These are phyloP conservation scores for Ischnus inquisitorius DNA, from an alignment of 2,888 invertebrate species.

Conservation along the genomic window DNA sequence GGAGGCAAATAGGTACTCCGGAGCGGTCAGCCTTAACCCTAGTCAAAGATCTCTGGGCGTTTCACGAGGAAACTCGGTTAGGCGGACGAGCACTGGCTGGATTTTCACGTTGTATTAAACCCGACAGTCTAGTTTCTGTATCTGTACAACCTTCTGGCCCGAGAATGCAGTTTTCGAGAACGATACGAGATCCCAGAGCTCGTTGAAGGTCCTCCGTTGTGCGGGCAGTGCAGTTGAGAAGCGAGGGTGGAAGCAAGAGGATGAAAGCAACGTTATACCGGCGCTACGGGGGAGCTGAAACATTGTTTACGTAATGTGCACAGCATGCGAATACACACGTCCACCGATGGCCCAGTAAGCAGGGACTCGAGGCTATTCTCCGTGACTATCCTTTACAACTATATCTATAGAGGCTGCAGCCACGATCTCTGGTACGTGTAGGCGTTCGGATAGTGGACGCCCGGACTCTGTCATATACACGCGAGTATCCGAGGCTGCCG, in stretches of 20 bases:
- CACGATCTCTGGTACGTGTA: not conserved
- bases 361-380: constrained; percentile 41
- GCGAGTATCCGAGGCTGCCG: constrained; percentile 11
- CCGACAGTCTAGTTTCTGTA: not conserved
- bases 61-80: constrained; percentile 46
- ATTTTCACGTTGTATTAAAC: constrained; percentile 56
- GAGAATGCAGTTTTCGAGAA: constrained; percentile 13
- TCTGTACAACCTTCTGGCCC: constrained; percentile 26
- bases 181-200: constrained; percentile 8
- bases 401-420: not conserved
- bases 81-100: constrained; percentile 37
- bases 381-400: constrained; percentile 4
- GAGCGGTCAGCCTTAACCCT: not conserved
- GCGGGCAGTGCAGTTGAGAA: not conserved
- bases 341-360: constrained; percentile 62
- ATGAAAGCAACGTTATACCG: not conserved
- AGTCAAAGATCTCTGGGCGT: not conserved
- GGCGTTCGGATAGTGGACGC: not conserved
- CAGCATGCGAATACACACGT: constrained; percentile 64
- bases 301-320: constrained; percentile 68
- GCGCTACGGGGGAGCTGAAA: constrained; percentile 40
- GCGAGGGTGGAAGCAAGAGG: not conserved
- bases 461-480: constrained; percentile 29
- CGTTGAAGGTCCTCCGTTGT: not conserved
- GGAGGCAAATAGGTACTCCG: not conserved